Evolutionary conservation across 1,140 invertebrate species (phyloP).

Genomic region (Goniozus legneri): DNA sequence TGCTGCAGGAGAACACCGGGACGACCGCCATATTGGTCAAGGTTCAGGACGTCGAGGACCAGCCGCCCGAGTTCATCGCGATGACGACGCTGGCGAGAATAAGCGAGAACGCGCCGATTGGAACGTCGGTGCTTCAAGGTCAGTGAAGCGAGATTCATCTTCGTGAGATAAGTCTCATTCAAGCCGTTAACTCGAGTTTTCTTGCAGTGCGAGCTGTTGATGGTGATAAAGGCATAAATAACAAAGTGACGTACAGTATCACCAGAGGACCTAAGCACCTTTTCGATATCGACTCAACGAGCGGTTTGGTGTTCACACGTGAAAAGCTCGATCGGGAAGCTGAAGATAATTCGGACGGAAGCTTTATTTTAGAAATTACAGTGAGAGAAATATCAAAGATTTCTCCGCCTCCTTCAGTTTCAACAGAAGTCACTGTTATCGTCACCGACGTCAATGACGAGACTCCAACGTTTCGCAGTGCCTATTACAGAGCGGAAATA

Average conservation of each 20-base stretch:
- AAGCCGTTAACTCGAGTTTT: constrained; percentile 8
- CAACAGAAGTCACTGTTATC: constrained; percentile 88
- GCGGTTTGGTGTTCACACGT: constrained; percentile 76
- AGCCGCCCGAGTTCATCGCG: constrained; percentile 84
- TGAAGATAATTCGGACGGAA: constrained; percentile 73
- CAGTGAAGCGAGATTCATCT: not conserved
- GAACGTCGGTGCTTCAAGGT: constrained; percentile 79
- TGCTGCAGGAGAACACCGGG: constrained; percentile 68
- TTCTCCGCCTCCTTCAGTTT: constrained; percentile 68
- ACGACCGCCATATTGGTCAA: constrained; percentile 85
- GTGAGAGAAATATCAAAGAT: constrained; percentile 61
- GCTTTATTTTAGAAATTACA: constrained; percentile 81
- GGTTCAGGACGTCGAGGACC: constrained; percentile 85
- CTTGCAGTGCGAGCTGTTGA: constrained; percentile 80
- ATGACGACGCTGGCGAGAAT: constrained; percentile 83
- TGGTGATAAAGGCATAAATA: constrained; percentile 88
- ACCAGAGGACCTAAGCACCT: constrained; percentile 66
- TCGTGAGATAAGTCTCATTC: not conserved
- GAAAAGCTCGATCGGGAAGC: constrained; percentile 78
- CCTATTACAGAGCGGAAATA: constrained; percentile 81
- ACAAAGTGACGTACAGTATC: constrained; percentile 79
- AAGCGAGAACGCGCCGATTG: constrained; percentile 77
- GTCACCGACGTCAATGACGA: constrained; percentile 95
- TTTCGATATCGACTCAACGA: constrained; percentile 75
- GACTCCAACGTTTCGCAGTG: constrained; percentile 77